Percentiles rank a stretch among this genome's conserved stretches.
Conservation (phyloP, 1,140 invertebrate genomes). For the Agraylea sexmaculata region DNA sequence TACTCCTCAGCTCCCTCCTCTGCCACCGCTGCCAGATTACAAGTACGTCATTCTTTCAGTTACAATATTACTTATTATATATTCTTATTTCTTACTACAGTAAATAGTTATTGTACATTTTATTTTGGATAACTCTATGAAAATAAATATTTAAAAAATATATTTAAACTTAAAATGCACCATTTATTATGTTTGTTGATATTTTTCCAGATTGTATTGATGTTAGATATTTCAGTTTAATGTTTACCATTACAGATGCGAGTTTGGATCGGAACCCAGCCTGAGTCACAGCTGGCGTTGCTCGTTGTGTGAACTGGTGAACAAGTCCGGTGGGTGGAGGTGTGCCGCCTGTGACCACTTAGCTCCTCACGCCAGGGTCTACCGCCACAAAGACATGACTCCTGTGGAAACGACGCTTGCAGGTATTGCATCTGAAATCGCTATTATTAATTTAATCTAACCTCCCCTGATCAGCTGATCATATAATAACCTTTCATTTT, state of each 20-base stretch:
- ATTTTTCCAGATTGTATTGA: background rate
- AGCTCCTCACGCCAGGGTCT: slow-evolving; percentile 37
- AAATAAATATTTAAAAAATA: background rate
- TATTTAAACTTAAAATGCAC: background rate
- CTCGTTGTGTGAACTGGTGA: slow-evolving; percentile 29
- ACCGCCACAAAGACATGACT: slow-evolving; percentile 20
- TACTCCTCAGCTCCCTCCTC: background rate
- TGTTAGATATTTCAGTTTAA: background rate
- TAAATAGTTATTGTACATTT: no score
- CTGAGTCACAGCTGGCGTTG: slow-evolving; percentile 36
- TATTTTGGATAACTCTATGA: background rate
- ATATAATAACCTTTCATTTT: no score
- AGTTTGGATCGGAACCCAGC: slow-evolving; percentile 34
- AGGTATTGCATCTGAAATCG: no score
- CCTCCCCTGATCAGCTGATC: no score
- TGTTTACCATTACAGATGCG: slow-evolving; percentile 14
- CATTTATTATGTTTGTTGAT: no score
- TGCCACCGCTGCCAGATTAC: slow-evolving; percentile 4
- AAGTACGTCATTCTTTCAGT: background rate
- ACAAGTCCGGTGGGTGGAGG: slow-evolving; percentile 38
- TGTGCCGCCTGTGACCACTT: slow-evolving; percentile 37
- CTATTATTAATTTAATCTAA: no score
- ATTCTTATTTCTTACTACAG: no score
- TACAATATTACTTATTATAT: background rate
- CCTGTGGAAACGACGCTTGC: slow-evolving; percentile 10